A percentile compares a stretch with the other conserved stretches of the same genome.
phyloP scores from a whole-genome alignment of 2,113 vertebrate species.

The Mobula hypostoma region DNA sequence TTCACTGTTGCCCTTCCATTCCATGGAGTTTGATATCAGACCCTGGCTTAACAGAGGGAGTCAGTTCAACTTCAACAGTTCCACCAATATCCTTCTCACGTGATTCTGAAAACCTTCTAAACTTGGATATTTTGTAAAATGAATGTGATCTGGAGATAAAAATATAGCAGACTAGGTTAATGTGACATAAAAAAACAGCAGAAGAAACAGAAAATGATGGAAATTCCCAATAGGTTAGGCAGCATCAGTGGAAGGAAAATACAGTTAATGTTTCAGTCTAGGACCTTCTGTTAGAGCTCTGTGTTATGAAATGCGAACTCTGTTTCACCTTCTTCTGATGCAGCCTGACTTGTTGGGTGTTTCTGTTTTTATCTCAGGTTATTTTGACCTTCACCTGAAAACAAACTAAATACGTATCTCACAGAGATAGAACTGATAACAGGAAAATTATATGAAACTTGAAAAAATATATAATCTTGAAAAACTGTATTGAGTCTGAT shows the following conservation, averaged over 20 bases:
- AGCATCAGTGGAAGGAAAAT: too few relatives aligned
- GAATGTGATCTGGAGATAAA: not conserved
- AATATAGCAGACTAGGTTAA: not conserved
- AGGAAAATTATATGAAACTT: not conserved
- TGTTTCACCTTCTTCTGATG: too few relatives aligned
- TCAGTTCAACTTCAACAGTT: not conserved
- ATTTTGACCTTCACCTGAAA: too few relatives aligned
- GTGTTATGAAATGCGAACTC: too few relatives aligned
- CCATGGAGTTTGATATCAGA: not conserved
- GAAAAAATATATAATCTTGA: not conserved
- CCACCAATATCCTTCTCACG: slow-evolving; percentile 32
- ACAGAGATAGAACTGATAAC: not conserved
- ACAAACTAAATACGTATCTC: not conserved
- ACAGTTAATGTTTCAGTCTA: too few relatives aligned
- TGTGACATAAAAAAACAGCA: not conserved
- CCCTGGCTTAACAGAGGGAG: not conserved
- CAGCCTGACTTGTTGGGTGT: too few relatives aligned
- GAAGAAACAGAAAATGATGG: too few relatives aligned
- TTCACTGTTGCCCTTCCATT: not conserved
- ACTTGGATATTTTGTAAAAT: not conserved
- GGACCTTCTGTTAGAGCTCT: too few relatives aligned
- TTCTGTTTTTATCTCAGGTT: too few relatives aligned
- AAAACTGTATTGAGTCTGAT: not conserved
- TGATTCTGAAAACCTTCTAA: not conserved
- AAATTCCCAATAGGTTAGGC: too few relatives aligned